These are phyloP conservation scores for Coregonus sp. DNA, from an alignment of 2,797 vertebrate species.

Conservation along the genomic window DNA sequence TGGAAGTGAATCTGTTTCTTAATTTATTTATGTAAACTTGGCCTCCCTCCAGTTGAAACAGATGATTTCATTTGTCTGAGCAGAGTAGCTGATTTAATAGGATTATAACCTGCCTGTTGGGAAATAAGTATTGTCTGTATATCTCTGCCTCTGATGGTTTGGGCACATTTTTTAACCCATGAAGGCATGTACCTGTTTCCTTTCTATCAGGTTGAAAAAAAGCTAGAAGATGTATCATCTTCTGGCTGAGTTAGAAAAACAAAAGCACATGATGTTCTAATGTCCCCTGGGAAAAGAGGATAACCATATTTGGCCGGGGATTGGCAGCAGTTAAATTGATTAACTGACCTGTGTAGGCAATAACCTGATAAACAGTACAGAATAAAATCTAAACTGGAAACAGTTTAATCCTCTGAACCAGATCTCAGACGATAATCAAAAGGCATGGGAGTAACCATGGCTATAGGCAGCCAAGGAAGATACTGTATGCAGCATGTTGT, in stretches of 20 bases:
- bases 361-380: neutral
- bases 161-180: conserved; percentile 54
- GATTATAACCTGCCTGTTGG: conserved; percentile 72
- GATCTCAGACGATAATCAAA: conserved; percentile 1
- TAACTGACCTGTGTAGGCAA: neutral
- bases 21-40: conserved; percentile 77
- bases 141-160: conserved; percentile 53
- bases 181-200: conserved; percentile 23
- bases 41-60: conserved; percentile 68
- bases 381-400: neutral
- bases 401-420: neutral
- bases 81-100: conserved; percentile 69
- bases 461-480: neutral
- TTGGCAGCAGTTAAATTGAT: neutral
- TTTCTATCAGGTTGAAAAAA: too few relatives aligned
- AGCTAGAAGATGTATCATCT: neutral
- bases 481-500: conserved; percentile 13
- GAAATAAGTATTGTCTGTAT: conserved; percentile 56
- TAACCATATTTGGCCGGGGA: neutral
- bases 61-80: conserved; percentile 76
- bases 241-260: neutral
- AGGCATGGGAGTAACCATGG: conserved; percentile 3
- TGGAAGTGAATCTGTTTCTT: conserved; percentile 72
- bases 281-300: neutral
- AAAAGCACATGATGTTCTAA: neutral